Conservation (phyloP, 1,140 invertebrate genomes). For the Anastrepha ludens region DNA sequence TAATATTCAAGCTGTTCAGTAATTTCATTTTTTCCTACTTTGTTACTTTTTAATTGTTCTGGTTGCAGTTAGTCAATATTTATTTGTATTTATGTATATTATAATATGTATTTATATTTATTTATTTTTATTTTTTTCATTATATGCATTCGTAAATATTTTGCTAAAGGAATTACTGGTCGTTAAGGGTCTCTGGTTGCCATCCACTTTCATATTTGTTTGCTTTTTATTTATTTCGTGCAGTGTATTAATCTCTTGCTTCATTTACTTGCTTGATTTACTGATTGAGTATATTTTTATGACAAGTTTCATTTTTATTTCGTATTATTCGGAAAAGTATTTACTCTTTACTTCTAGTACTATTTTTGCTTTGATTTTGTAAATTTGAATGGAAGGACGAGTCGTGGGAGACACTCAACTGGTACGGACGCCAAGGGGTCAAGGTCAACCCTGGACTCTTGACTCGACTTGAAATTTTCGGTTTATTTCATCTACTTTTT, state of each 20-base stretch:
- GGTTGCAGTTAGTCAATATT: constrained; percentile 31
- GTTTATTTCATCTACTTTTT: neutral
- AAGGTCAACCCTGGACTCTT: neutral
- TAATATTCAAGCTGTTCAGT: neutral
- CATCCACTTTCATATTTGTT: constrained; percentile 37
- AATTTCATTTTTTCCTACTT: constrained; percentile 10
- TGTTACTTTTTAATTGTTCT: constrained; percentile 21
- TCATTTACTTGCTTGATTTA: neutral
- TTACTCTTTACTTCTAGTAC: neutral
- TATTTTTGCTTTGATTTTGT: neutral
- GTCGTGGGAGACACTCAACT: constrained; percentile 55
- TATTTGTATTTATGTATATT: constrained; percentile 14
- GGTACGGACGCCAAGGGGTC: neutral
- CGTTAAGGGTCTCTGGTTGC: constrained; percentile 52
- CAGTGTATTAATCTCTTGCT: neutral
- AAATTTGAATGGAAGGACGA: constrained; percentile 68
- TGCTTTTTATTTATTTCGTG: neutral
- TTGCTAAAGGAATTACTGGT: constrained; percentile 58
- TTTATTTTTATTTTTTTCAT: constrained; percentile 42
- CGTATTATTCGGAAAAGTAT: neutral
- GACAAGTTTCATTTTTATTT: neutral
- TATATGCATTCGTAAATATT: constrained; percentile 56
- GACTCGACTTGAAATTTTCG: neutral
- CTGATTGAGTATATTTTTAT: neutral
- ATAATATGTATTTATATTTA: constrained; percentile 26